These are phyloP conservation scores for Eudyptes chrysolophus DNA, from an alignment of 2,113 vertebrate species.

Conservation along the genomic window DNA sequence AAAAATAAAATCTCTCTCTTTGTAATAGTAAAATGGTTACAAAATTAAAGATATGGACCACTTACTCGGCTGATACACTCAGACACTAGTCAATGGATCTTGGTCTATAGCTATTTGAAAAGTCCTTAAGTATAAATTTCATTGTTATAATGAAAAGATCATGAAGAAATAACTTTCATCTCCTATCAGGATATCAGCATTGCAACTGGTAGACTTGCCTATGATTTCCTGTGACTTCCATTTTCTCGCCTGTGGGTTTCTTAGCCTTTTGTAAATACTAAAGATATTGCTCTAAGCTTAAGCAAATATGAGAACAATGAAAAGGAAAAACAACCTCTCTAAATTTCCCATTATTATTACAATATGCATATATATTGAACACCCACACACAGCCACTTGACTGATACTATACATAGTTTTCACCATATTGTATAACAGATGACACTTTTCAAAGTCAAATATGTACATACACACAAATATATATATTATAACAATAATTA, in stretches of 20 bases:
- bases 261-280: background rate
- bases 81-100: background rate
- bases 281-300: background rate
- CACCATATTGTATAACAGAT: background rate
- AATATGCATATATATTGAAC: background rate
- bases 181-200: rapidly evolving
- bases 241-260: background rate
- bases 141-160: background rate
- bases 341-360: background rate
- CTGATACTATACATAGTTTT: background rate
- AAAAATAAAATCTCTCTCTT: background rate
- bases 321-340: background rate
- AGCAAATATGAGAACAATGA: background rate
- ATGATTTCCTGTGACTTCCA: background rate
- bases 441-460: background rate
- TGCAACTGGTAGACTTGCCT: background rate
- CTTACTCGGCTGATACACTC: background rate
- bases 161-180: background rate
- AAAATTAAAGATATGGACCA: background rate
- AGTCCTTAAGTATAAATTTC: background rate
- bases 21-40: background rate
- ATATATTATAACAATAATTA: background rate
- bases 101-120: background rate
- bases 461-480: background rate
- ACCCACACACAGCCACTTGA: background rate